phyloP scores from a whole-genome alignment of 2,113 vertebrate species.

The Sorex araneus region DNA sequence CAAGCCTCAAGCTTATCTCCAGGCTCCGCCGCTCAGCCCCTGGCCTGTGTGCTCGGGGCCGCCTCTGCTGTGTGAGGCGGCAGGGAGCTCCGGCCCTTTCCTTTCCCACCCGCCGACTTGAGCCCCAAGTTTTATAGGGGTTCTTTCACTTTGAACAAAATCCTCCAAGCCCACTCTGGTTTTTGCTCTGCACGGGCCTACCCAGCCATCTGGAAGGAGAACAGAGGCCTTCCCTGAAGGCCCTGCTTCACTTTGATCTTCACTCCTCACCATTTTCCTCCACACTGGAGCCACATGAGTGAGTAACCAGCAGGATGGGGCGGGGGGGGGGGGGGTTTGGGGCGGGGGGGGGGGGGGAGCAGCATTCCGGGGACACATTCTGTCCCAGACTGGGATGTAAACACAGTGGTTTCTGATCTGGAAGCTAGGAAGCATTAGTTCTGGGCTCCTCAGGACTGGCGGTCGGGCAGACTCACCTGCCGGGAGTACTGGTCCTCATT shows the following conservation, averaged over 20 bases:
- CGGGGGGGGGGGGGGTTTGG: background rate
- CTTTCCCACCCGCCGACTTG: background rate
- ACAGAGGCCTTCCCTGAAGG: background rate
- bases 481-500: background rate
- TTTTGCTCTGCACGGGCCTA: background rate
- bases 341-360: background rate
- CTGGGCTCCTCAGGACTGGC: background rate
- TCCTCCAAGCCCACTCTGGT: background rate
- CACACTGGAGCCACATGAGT: background rate
- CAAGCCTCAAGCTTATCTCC: background rate
- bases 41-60: background rate
- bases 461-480: background rate
- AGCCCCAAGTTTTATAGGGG: background rate
- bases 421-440: constrained; percentile 18
- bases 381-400: constrained; percentile 4
- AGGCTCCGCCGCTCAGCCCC: background rate
- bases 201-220: background rate
- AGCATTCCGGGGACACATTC: background rate
- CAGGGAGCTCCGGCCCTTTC: background rate
- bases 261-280: background rate
- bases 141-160: constrained; percentile 34
- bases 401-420: constrained; percentile 3
- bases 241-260: constrained; percentile 3
- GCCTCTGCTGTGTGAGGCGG: background rate
- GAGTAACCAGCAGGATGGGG: background rate